Base-by-base conservation (phyloP, 1,140 invertebrate species). In the Pectinophora gossypiella region DNA sequence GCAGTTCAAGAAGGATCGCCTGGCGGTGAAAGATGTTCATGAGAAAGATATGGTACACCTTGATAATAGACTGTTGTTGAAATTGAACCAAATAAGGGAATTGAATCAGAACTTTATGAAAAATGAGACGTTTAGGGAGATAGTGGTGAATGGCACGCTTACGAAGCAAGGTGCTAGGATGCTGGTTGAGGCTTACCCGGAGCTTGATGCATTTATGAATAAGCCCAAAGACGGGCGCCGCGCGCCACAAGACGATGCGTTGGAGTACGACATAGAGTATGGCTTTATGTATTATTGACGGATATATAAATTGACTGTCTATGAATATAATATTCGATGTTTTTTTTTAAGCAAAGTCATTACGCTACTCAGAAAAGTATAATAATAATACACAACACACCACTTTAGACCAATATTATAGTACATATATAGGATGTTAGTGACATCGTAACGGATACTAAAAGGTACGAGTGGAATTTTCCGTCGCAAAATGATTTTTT, bases 51-150 rank as follows among this genome's bases (percentile, higher is more conserved):
- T 81, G 43, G 59, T 76, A 18, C 67, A 77, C 21, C 59, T 81
- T 1, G 80, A 84, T 46, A 57, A 61, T 5, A 58, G 23, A 0
- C 45, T 82, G 3, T 56, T 69, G 54, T 62, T 65, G 5, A 64
- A 60, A 3, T 47, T 84, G 18, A 57, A 71, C 15, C 58, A 84
- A 19, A 73, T 86, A 19, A 57, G 32, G 19, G 43, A 36, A 0
- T 38, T 83, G 43, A 82, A 86, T 46, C 36, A 59, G 19, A 51
- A 72, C 13, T 84, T 72, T 35, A 56, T 70, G 16, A 54, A 48
- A 13, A 85, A 85, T 21, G 45, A 43, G 0, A 84, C 80, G 0
- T 85, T 80, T 23, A 73, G 76, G 48, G 61, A 80, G 18, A 64
- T 84, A 4, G 15, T 82, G 5, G 48, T 77, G 13, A 81, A 84